Evolutionary conservation across 2,888 invertebrate genomes (phyloP).

Genomic region (Lomographa bimaculata): DNA sequence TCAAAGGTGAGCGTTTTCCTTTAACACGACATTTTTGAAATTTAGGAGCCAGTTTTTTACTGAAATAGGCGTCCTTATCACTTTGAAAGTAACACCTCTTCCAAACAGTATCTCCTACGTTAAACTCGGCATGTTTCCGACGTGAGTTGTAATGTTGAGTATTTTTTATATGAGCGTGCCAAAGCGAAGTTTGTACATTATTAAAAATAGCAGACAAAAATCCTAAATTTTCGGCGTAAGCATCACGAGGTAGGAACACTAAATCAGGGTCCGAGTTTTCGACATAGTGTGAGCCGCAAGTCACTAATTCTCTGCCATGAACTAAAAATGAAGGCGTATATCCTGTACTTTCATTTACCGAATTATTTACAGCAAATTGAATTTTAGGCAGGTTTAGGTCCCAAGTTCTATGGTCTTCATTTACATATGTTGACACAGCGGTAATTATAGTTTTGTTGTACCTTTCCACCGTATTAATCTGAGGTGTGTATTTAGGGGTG

Average conservation of each 20-base stretch:
- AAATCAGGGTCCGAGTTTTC: neutral
- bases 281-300: neutral
- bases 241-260: neutral
- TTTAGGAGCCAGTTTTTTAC: no score
- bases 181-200: no score
- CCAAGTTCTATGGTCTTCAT: conserved; percentile 17
- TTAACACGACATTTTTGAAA: no score
- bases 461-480: conserved; percentile 26
- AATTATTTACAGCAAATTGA: neutral
- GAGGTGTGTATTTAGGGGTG: conserved; percentile 21
- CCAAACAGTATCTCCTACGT: no score
- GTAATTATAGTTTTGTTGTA: conserved; percentile 35
- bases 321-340: neutral
- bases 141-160: no score
- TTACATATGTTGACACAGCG: conserved; percentile 11
- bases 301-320: neutral
- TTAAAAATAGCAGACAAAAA: neutral
- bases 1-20: no score
- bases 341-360: neutral
- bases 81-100: no score
- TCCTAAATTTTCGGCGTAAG: neutral
- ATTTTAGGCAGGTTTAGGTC: conserved; percentile 1
- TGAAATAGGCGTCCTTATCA: no score
- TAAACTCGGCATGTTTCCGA: no score
- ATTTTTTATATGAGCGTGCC: no score